Conservation (phyloP, 2,113 vertebrate species). For the Mola mola region DNA sequence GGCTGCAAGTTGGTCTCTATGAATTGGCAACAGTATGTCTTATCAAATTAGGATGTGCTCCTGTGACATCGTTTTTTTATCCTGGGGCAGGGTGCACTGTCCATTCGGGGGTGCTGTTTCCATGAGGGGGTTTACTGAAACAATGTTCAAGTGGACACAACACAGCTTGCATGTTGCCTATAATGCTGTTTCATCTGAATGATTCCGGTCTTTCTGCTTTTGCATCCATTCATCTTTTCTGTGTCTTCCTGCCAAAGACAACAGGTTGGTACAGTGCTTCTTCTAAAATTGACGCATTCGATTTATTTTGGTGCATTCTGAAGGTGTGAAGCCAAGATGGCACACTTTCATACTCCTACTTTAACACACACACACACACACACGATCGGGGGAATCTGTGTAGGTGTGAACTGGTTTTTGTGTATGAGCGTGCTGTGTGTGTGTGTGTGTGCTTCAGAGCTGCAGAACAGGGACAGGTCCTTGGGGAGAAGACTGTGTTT, state of each 20-base stretch:
- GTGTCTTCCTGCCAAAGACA: conserved; percentile 30
- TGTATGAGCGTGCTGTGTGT: conserved; percentile 9
- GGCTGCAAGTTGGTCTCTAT: too few relatives aligned
- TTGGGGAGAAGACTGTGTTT: conserved; percentile 44
- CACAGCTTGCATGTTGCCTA: not conserved
- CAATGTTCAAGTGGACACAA: too few relatives aligned
- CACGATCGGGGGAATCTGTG: conserved; percentile 16
- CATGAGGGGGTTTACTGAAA: too few relatives aligned
- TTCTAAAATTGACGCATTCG: conserved; percentile 33
- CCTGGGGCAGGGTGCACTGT: too few relatives aligned
- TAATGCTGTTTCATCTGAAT: not conserved
- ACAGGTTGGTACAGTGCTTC: conserved; percentile 22
- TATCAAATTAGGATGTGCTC: too few relatives aligned
- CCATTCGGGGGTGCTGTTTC: too few relatives aligned
- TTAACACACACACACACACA: conserved; percentile 20
- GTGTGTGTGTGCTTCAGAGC: conserved; percentile 14
- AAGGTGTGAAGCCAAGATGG: conserved; percentile 8
- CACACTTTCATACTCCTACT: conserved; percentile 20
- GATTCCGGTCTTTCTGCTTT: conserved; percentile 7
- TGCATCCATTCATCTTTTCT: conserved; percentile 5
- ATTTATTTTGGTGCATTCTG: conserved; percentile 48
- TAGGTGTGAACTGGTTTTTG: conserved; percentile 6
- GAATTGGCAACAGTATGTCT: too few relatives aligned
- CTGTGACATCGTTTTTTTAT: too few relatives aligned
- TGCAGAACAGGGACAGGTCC: conserved; percentile 65